Evolutionary conservation across 2,888 invertebrate genomes (phyloP).

Genomic region (Aporophyla lueneburgensis): DNA sequence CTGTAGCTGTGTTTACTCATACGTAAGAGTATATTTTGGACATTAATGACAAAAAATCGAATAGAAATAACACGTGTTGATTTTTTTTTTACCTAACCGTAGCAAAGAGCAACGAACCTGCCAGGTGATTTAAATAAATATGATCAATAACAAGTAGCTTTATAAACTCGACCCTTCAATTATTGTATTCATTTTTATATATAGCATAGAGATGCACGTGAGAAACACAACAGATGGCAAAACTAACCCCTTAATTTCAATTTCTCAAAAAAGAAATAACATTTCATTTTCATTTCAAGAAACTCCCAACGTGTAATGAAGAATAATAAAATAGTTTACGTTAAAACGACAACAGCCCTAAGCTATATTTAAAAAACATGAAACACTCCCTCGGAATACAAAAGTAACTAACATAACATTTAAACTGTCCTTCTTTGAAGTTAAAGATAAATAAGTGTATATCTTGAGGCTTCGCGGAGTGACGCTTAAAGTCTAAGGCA

Average conservation of each 20-base stretch:
- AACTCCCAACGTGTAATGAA: constrained; percentile 7
- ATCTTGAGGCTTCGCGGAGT: constrained; percentile 52
- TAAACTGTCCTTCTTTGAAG: constrained; percentile 67
- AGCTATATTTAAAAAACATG: constrained; percentile 51
- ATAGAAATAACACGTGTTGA: neutral
- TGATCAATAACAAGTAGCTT: neutral
- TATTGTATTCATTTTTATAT: neutral
- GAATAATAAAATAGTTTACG: constrained; percentile 41
- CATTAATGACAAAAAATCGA: neutral
- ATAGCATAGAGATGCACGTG: neutral
- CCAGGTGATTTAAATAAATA: neutral
- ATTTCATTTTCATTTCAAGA: constrained; percentile 12
- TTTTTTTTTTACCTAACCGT: neutral
- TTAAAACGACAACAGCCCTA: constrained; percentile 20
- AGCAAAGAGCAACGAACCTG: neutral
- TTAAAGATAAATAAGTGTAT: constrained; percentile 58
- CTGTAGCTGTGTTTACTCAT: neutral
- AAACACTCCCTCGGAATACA: constrained; percentile 34
- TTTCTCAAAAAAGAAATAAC: constrained; percentile 6
- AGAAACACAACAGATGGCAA: constrained; percentile 28
- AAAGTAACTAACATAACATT: constrained; percentile 58
- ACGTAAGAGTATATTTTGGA: neutral
- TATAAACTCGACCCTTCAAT: too few species aligned
- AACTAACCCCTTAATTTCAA: constrained; percentile 11
- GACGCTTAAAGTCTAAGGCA: constrained; percentile 60